Evolutionary conservation across 2,888 invertebrate species (phyloP).

Genomic region (Diaprepes abbreviatus): DNA sequence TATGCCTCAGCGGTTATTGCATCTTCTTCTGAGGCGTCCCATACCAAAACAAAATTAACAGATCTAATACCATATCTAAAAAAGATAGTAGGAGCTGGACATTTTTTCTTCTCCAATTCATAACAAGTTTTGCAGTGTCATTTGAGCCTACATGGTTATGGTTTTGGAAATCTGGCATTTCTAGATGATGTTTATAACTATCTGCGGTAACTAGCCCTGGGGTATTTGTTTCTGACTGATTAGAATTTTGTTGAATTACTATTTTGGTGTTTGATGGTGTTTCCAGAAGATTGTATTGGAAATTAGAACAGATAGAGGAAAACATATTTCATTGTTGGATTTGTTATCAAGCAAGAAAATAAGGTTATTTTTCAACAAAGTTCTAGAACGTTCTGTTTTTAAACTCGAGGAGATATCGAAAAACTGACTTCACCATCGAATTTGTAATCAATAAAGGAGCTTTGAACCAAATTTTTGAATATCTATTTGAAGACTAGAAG

Average conservation of each 20-base stretch:
- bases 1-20: slow-evolving; percentile 65
- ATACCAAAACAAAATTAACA: slow-evolving; percentile 85
- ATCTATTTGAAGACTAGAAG: no score
- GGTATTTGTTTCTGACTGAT: slow-evolving; percentile 4
- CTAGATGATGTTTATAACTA: not conserved
- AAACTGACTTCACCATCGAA: no score
- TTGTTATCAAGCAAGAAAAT: no score
- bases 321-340: no score
- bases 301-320: no score
- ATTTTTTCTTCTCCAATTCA: slow-evolving; percentile 48
- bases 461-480: no score
- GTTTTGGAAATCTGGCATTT: not conserved
- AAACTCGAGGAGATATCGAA: no score
- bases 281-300: no score
- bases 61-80: slow-evolving; percentile 80
- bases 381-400: no score
- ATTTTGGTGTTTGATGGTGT: no score
- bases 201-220: not conserved
- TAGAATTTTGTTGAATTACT: slow-evolving; percentile 34
- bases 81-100: slow-evolving; percentile 72
- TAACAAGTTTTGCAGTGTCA: slow-evolving; percentile 27
- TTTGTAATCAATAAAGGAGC: no score
- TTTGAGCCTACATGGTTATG: slow-evolving; percentile 21
- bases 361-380: no score
- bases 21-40: slow-evolving; percentile 75